Percentiles rank a stretch among this genome's conserved stretches.
Conservation (phyloP, 2,797 vertebrate genomes). For the Labeo calbasu region DNA sequence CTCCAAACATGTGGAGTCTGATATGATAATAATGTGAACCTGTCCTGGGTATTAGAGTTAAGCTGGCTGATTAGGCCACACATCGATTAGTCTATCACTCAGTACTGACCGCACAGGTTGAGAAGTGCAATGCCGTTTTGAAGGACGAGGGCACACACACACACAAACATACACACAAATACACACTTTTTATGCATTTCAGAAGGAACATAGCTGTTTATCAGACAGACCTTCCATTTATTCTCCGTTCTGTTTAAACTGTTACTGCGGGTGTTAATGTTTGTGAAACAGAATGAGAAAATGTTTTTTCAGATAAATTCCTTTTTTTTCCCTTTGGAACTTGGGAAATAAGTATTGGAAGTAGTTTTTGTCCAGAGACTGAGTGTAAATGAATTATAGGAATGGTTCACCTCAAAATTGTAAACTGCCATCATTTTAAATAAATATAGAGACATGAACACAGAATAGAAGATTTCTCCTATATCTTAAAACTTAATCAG, state of each 20-base stretch:
- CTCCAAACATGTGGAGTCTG: conserved; percentile 76
- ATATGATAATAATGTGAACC: conserved; percentile 84
- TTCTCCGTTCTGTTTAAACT: background rate
- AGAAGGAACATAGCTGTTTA: background rate
- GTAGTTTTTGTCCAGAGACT: conserved; percentile 11
- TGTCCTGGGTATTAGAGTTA: conserved; percentile 82
- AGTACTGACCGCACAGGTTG: conserved; percentile 63
- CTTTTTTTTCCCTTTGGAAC: background rate
- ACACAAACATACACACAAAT: conserved; percentile 10
- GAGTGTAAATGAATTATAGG: background rate
- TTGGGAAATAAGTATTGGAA: background rate
- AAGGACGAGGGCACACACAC: conserved; percentile 42
- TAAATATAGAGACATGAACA: conserved; percentile 22
- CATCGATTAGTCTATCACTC: conserved; percentile 82
- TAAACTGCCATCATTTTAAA: background rate
- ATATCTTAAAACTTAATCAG: conserved; percentile 58
- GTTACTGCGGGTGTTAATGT: background rate
- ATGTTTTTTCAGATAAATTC: background rate
- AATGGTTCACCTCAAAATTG: background rate
- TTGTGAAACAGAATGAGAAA: background rate
- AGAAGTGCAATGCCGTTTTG: conserved; percentile 52
- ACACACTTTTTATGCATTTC: conserved; percentile 17
- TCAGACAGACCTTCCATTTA: conserved; percentile 2
- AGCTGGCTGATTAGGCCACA: conserved; percentile 81
- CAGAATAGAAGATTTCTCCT: conserved; percentile 53